These are phyloP conservation scores for Coleophora flavipennella DNA, from an alignment of 2,888 invertebrate genomes.

Conservation along the genomic window DNA sequence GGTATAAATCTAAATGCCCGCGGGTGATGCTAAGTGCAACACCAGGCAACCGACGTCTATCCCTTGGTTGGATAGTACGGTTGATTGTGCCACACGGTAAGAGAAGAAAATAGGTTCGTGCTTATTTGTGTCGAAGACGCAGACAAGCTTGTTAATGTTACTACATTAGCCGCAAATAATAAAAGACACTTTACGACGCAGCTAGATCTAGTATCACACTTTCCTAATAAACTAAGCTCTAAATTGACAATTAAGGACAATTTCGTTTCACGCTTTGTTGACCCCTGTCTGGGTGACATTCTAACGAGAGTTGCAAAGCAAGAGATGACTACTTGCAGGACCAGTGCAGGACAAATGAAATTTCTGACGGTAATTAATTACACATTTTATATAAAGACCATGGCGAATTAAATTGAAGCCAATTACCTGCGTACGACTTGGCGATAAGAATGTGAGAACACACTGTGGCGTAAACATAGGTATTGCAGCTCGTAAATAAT, in stretches of 20 bases:
- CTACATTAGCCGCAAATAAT: not conserved
- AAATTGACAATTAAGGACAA: constrained; percentile 64
- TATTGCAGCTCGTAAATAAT: too few relatives aligned
- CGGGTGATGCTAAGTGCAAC: too few relatives aligned
- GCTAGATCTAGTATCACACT: too few relatives aligned
- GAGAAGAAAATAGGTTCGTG: not conserved
- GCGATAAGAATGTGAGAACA: constrained; percentile 6
- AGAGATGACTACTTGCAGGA: constrained; percentile 15
- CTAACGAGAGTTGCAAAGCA: constrained; percentile 44
- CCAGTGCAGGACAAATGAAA: constrained; percentile 49
- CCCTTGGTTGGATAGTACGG: too few relatives aligned
- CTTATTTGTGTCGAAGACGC: too few relatives aligned
- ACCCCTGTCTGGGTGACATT: constrained; percentile 24
- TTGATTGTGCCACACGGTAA: too few relatives aligned
- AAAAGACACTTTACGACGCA: constrained; percentile 16
- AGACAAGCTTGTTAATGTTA: not conserved
- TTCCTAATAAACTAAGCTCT: constrained; percentile 33
- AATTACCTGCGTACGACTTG: constrained; percentile 20
- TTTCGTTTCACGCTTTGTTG: constrained; percentile 28
- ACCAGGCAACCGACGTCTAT: too few relatives aligned
- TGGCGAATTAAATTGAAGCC: constrained; percentile 34
- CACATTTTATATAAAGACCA: constrained; percentile 34
- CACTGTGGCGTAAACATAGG: constrained; percentile 1
- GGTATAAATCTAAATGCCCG: too few relatives aligned
- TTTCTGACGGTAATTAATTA: constrained; percentile 58